These are phyloP conservation scores for Papilio demoleus DNA, from an alignment of 2,888 invertebrate species.

Conservation along the genomic window DNA sequence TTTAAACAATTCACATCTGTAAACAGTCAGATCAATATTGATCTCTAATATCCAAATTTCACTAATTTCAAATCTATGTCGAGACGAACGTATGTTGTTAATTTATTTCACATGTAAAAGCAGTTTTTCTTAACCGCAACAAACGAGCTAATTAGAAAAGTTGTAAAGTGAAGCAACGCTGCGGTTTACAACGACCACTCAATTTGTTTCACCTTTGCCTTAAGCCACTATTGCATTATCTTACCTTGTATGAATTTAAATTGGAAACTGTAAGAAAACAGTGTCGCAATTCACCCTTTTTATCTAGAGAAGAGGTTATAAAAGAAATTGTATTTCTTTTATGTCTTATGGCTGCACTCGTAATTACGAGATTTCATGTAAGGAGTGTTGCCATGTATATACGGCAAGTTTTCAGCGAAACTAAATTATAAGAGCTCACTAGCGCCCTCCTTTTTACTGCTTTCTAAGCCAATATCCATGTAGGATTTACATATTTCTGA, in stretches of 20 bases:
- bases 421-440: too few species aligned
- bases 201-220: conserved; percentile 31
- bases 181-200: conserved; percentile 33
- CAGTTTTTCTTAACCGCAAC: background rate
- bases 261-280: background rate
- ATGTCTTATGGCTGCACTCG: too few species aligned
- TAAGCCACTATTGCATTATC: conserved; percentile 23
- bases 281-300: background rate
- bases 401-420: too few species aligned
- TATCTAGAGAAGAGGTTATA: too few species aligned
- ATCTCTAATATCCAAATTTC: background rate
- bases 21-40: background rate
- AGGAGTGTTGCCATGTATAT: too few species aligned
- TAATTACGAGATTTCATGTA: too few species aligned
- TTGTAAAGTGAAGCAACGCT: conserved; percentile 14
- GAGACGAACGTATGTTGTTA: too few species aligned
- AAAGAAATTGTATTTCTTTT: too few species aligned
- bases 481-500: too few species aligned
- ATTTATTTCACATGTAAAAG: conserved; percentile 1
- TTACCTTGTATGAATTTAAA: conserved; percentile 10
- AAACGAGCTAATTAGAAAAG: conserved; percentile 19
- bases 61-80: background rate
- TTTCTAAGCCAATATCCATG: too few species aligned
- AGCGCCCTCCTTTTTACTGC: too few species aligned
- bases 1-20: background rate